A percentile compares a stretch with the other conserved stretches of the same genome.
Evolutionary conservation across 2,888 invertebrate species (phyloP).

Genomic region (Dicyrtomina minuta): DNA sequence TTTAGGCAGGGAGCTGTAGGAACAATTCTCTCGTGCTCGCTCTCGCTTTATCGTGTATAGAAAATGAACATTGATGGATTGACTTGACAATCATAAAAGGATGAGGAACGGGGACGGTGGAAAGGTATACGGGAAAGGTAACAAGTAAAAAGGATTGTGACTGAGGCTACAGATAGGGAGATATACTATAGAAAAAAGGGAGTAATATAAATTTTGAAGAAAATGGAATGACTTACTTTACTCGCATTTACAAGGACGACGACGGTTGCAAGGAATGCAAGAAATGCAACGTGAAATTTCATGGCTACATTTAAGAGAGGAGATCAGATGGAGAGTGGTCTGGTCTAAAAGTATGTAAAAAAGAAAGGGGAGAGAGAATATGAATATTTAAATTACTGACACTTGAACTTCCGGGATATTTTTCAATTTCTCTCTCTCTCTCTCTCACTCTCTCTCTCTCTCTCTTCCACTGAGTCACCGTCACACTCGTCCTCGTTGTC

Average conservation of each 20-base stretch:
- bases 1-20: too few relatives aligned
- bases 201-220: background rate
- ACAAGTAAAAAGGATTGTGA: background rate
- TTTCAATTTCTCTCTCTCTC: background rate
- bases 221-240: slow-evolving; percentile 25
- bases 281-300: slow-evolving; percentile 26
- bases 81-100: too few relatives aligned
- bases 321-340: background rate
- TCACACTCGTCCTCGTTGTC: too few relatives aligned
- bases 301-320: slow-evolving; percentile 33
- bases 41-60: too few relatives aligned
- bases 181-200: background rate
- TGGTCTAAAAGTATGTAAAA: background rate
- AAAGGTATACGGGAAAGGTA: too few relatives aligned
- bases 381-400: background rate
- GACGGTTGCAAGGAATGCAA: slow-evolving; percentile 30
- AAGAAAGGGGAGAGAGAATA: background rate
- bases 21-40: too few relatives aligned
- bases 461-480: background rate
- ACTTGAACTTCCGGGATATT: background rate
- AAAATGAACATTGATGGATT: too few relatives aligned
- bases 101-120: too few relatives aligned
- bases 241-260: slow-evolving; percentile 22
- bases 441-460: too few relatives aligned
- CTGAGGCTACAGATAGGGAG: background rate